phyloP scores from a whole-genome alignment of 2,888 invertebrate species.

The Sepioteuthis lessoniana region DNA sequence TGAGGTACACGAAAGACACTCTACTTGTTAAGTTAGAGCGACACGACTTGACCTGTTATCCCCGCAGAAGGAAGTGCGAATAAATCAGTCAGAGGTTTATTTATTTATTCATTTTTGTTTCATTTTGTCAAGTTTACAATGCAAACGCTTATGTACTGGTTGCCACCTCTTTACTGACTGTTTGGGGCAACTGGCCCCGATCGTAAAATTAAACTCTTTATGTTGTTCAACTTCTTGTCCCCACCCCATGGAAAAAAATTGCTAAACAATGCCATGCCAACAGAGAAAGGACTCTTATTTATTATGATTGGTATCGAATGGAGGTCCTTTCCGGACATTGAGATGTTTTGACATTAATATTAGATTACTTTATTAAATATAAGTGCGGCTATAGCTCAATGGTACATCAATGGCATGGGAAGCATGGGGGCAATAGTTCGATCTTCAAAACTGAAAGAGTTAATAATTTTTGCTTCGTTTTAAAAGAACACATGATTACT shows the following conservation, averaged over 20 bases:
- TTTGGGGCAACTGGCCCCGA: not conserved
- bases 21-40: not conserved
- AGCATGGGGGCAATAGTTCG: no score
- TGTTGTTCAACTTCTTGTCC: not conserved
- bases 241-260: not conserved
- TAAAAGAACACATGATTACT: no score
- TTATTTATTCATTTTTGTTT: not conserved
- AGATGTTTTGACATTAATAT: not conserved
- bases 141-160: not conserved
- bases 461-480: no score
- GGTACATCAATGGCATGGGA: no score
- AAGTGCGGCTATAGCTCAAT: no score
- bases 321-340: not conserved
- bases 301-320: not conserved
- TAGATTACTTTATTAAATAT: not conserved
- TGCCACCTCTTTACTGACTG: not conserved
- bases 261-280: not conserved
- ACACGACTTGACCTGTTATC: not conserved
- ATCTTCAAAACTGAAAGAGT: no score
- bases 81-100: not conserved
- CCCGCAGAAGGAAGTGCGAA: not conserved
- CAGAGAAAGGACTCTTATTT: not conserved
- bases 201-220: not conserved
- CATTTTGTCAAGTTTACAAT: not conserved
- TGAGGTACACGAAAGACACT: not conserved